Base-by-base conservation (phyloP, 2,113 vertebrate genomes). In the Chlorocebus sabaeus region DNA sequence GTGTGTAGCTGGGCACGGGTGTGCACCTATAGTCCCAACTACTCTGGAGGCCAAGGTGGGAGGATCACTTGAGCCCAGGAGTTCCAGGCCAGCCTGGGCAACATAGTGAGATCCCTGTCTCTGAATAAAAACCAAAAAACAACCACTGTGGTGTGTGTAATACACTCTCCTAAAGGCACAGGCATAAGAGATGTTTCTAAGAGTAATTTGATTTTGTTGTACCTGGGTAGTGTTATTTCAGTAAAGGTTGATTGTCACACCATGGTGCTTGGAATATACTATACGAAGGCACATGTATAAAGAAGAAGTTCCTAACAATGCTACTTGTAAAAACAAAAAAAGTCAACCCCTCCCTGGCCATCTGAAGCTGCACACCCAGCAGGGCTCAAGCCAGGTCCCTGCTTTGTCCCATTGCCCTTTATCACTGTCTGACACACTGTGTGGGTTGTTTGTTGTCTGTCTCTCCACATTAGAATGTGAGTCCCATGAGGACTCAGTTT, bases 201-300 rank as follows among this genome's bases (percentile, higher is more conserved):
- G 52, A 38, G 18, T 64, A 10, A 52, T 93, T 91, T 84, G 38
- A 48, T 93, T 88, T 88, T 48, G n/a, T 86, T 86, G 87, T 73
- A 90, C 64, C 87, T 94, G 80, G 73, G 30, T 90, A 78, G 81
- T 96, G 87, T 79, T 90, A 85, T 90, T 93, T 90, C 86, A 79
- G 52, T 90, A 64, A 90, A 93, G 45, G 52, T 85, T 85, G 64
- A 81, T 90, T 32, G 38, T 82, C 95, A 85, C n/a, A 55, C 88
- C 75, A n/a, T 89, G 92, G 45, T 87, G 20, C 55, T 90, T 91
- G 38, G 57, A 55, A 81, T 94, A 82, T n/a, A 48, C 73, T 73
- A 50, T 64, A 64, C 67, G 91, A 91, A 50, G 55, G 43, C 75
- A 81, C 45, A 87, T 55, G 30, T 72, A 61, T 89, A 40, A 82